phyloP scores from a whole-genome alignment of 2,888 invertebrate species.

The Leucoma salicis region DNA sequence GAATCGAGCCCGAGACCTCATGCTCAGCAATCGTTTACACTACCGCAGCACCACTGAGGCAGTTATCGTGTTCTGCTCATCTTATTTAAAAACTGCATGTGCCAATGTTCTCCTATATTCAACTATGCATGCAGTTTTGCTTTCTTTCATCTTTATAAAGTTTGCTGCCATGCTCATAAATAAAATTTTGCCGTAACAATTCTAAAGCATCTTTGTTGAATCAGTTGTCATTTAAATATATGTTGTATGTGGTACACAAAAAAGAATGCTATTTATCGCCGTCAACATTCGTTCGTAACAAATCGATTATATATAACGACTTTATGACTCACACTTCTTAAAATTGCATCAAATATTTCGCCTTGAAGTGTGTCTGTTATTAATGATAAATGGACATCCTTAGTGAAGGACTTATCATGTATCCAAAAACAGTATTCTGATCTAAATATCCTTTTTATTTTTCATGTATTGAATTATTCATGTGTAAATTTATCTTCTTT shows the following conservation, averaged over 20 bases:
- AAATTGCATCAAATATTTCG: constrained; percentile 8
- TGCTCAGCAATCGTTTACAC: too few relatives aligned
- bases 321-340: constrained; percentile 6
- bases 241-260: not conserved
- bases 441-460: constrained; percentile 18
- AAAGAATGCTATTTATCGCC: constrained; percentile 1
- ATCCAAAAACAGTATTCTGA: constrained; percentile 32
- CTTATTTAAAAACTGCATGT: too few relatives aligned
- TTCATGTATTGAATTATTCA: constrained; percentile 42
- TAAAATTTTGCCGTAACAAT: not conserved
- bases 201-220: not conserved
- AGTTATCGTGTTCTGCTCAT: too few relatives aligned
- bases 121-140: too few relatives aligned
- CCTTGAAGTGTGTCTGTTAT: constrained; percentile 13
- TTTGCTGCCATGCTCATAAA: not conserved
- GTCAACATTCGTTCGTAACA: constrained; percentile 1
- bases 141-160: not conserved
- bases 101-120: too few relatives aligned
- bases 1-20: too few relatives aligned
- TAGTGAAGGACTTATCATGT: constrained; percentile 17
- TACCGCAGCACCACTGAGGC: too few relatives aligned
- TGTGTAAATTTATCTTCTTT: constrained; percentile 15
- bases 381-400: constrained; percentile 7
- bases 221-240: not conserved
- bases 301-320: constrained; percentile 1